Evolutionary conservation across 2,113 vertebrate species (phyloP).

Genomic region (Protobothrops flavoviridis): DNA sequence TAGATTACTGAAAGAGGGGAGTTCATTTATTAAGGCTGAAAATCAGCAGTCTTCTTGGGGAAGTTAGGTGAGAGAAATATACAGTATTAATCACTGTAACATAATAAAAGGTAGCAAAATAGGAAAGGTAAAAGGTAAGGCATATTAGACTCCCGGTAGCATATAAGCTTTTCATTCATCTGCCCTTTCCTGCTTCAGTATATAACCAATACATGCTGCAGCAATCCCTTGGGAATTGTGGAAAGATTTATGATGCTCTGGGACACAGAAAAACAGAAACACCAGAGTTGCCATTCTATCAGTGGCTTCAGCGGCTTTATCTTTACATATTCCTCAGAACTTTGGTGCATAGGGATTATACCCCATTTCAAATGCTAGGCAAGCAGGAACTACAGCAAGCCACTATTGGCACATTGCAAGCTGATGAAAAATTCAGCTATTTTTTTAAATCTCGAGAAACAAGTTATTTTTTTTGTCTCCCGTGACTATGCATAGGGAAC

Average conservation of each 20-base stretch:
- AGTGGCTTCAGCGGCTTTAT: neutral
- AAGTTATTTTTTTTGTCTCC: neutral
- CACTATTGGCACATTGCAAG: neutral
- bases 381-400: neutral
- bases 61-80: neutral
- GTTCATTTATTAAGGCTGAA: neutral
- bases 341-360: neutral
- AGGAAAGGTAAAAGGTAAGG: neutral
- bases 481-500: neutral
- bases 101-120: neutral
- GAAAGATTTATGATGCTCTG: neutral
- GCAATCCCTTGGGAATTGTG: neutral
- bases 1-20: slow-evolving; percentile 1
- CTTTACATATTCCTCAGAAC: neutral
- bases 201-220: neutral
- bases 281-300: neutral
- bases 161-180: neutral
- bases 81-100: neutral
- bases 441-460: neutral
- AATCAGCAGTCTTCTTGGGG: neutral
- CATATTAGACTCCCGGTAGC: neutral
- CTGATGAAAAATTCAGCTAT: neutral
- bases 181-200: neutral
- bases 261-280: neutral
- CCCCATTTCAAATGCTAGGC: neutral